Conservation (phyloP, 2,113 vertebrate species). For the Geococcyx californianus region DNA sequence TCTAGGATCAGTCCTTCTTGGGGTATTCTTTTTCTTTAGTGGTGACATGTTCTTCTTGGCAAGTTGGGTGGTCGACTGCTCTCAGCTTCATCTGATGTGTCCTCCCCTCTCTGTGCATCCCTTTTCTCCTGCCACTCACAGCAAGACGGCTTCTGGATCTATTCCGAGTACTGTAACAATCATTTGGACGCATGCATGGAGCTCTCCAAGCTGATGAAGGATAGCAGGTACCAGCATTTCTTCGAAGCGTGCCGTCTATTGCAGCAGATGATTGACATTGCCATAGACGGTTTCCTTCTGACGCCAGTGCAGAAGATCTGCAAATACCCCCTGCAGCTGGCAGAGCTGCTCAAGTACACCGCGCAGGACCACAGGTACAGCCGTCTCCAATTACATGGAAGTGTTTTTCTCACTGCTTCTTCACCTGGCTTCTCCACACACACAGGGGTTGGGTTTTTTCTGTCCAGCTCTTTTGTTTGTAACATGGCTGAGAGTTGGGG, state of each 20-base stretch:
- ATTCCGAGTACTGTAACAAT: slow-evolving; percentile 99
- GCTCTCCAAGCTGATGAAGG: slow-evolving; percentile 96
- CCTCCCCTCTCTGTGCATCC: neutral
- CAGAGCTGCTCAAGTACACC: slow-evolving; percentile 97
- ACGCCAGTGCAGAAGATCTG: slow-evolving; percentile 99
- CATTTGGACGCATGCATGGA: slow-evolving; percentile 98
- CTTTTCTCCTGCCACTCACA: slow-evolving; percentile 52
- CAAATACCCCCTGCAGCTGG: slow-evolving; percentile 97
- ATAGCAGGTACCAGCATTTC: slow-evolving; percentile 97
- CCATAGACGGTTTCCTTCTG: slow-evolving; percentile 96
- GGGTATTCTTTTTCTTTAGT: neutral
- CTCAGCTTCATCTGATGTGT: neutral
- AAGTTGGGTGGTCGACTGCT: neutral
- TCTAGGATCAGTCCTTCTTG: neutral
- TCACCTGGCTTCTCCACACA: neutral
- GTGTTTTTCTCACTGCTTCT: neutral
- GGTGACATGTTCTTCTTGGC: neutral
- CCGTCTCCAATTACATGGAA: rapidly evolving
- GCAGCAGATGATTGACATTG: slow-evolving; percentile 99
- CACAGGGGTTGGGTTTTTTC: rapidly evolving
- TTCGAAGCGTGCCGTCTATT: slow-evolving; percentile 96
- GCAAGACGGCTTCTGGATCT: slow-evolving; percentile 99
- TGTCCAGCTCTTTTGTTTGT: neutral
- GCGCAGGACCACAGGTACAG: slow-evolving; percentile 96
- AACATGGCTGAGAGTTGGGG: too few species aligned